Conservation (phyloP, 1,140 invertebrate genomes). For the Sycophila sp. region DNA sequence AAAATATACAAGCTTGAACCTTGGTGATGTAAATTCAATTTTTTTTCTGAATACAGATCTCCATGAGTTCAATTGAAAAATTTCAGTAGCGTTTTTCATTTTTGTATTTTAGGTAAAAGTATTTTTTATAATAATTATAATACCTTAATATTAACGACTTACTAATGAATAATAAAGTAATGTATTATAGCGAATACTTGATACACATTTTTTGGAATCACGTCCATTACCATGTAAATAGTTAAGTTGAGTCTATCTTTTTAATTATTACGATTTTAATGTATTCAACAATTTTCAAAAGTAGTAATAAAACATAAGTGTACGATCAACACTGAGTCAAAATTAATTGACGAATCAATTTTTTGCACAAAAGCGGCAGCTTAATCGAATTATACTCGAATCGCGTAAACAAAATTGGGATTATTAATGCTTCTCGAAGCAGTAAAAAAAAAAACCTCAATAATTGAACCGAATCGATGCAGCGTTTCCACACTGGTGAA, state of each 20-base stretch:
- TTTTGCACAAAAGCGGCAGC: no score
- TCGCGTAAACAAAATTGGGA: no score
- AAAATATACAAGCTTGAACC: background rate
- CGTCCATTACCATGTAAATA: slow-evolving; percentile 24
- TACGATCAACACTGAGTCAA: no score
- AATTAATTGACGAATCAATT: no score
- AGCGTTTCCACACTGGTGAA: no score
- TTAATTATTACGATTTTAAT: background rate
- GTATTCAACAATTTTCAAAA: background rate
- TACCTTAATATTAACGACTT: slow-evolving; percentile 33
- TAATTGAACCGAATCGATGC: no score
- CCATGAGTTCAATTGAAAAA: slow-evolving; percentile 9
- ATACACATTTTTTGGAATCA: slow-evolving; percentile 22
- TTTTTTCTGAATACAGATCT: slow-evolving; percentile 10
- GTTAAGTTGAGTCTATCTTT: background rate
- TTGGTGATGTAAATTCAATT: slow-evolving; percentile 10
- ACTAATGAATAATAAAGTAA: slow-evolving; percentile 36
- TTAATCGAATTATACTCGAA: no score
- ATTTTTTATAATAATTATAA: slow-evolving; percentile 39
- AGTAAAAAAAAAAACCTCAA: no score
- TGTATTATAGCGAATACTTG: slow-evolving; percentile 55
- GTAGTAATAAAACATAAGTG: slow-evolving; percentile 11
- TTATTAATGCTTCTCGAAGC: no score
- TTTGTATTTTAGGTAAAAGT: slow-evolving; percentile 40
- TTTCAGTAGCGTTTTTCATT: slow-evolving; percentile 38